phyloP scores from a whole-genome alignment of 2,113 vertebrate genomes.

The Ranitomeya variabilis region DNA sequence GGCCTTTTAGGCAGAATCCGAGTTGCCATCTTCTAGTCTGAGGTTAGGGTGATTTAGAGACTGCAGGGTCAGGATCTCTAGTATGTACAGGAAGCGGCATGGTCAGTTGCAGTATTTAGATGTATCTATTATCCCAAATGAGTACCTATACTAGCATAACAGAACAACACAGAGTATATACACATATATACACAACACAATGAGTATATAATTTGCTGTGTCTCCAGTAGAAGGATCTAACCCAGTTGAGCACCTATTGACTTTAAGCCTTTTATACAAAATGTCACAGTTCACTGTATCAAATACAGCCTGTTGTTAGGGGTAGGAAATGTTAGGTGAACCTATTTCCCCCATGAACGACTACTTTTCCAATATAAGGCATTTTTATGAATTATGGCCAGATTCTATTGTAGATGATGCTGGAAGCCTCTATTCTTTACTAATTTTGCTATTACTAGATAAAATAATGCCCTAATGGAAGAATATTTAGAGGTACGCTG shows the following conservation, averaged over 20 bases:
- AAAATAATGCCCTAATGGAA: conserved; percentile 26
- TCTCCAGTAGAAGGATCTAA: neutral
- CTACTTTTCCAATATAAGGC: neutral
- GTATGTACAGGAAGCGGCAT: too few relatives aligned
- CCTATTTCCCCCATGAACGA: neutral
- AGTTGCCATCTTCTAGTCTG: too few relatives aligned
- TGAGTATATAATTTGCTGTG: neutral
- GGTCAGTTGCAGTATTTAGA: too few relatives aligned
- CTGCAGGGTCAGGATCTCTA: too few relatives aligned
- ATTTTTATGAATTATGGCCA: conserved; percentile 1
- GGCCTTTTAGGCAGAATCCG: too few relatives aligned
- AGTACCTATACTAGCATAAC: too few relatives aligned
- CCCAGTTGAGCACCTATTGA: neutral
- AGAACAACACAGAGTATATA: too few relatives aligned
- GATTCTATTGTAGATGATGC: neutral
- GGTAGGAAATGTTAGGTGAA: neutral
- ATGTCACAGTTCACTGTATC: neutral
- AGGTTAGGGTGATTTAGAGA: too few relatives aligned
- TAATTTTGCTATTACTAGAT: conserved; percentile 16
- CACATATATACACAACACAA: too few relatives aligned
- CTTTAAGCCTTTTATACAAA: neutral
- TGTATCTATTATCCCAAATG: too few relatives aligned
- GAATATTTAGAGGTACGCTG: neutral
- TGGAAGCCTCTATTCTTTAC: conserved; percentile 4
- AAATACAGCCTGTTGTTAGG: neutral